Evolutionary conservation across 2,113 vertebrate species (phyloP), one percentile per base, ranked within the genome.

Genomic region (Peromyscus maniculatus): DNA sequence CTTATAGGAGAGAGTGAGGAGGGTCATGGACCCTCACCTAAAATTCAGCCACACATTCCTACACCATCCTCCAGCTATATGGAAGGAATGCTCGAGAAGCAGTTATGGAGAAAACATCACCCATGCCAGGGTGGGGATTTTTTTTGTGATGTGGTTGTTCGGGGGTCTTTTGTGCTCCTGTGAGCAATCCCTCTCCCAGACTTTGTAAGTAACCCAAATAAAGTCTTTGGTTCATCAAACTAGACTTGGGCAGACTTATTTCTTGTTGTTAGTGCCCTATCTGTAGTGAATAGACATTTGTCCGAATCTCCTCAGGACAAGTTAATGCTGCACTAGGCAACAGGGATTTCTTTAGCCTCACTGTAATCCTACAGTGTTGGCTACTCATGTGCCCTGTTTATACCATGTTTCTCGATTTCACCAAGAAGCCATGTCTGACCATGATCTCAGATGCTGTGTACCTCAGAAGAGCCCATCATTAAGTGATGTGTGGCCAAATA

Each of bases 401-500:
- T 1, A 52, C 13, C 2, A 2, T 22, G 19, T 36, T 36, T 36
- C 39, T 64, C 15, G 55, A 62, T 49, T 2, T 19, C 64, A 87
- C 43, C 10, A 22, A 49, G 46, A 69, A 31, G 16, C 28, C 2
- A 3, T 22, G 31, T 55, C 33, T 71, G 66, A 46, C 10, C 3
- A 2, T 12, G 46, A 13, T 26, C 64, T 55, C 46, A 24, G 31
- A 36, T 24, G 26, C 84, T 52, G n/a, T 7, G 13, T 43, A 28
- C 6, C 57, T 55, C 87, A 28, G 24, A 43, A 19, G 24, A 39
- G n/a, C 8, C 24, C 71, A 59, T 19, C 15, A 28, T 28, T 57
- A 16, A 28, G 2, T 9, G 11, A 39, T 2, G 7, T 26, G 22
- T 52, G 64, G 39, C 26, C 66, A 4, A 0, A 9, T 2, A 59